Evolutionary conservation across 2,888 invertebrate genomes (phyloP), one percentile per base, ranked within the genome.

Genomic region (Mythimna albipuncta): DNA sequence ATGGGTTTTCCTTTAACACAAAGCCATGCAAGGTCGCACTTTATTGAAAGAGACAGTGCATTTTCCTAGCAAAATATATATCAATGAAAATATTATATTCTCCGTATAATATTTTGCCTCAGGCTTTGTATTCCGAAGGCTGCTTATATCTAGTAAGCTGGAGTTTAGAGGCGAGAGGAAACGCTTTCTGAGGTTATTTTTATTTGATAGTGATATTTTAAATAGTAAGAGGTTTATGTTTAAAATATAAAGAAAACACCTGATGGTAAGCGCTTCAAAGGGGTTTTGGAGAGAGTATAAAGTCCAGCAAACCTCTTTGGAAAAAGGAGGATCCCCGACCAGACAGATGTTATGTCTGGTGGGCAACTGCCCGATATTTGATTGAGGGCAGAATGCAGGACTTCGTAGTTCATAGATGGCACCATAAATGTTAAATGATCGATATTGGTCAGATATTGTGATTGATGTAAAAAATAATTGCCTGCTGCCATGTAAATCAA

Each of bases 81-180:
- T 52, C 61, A 71, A 63, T 64, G 65, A 69, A 62, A 64, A 75
- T 69, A 35, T 74, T 38, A 65, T 26, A 26, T 13, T n/a, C 1
- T n/a, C 44, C 2, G 19, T 65, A 35, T 50, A 69, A 70, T 52
- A 81, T 79, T 67, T 75, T 70, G 16, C 58, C 19, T 38, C 35
- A 1, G 64, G n/a, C n/a, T 50, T 58, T 52, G 79, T 67, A 74
- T 64, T 71, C 58, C n/a, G n/a, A 58, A 67, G 52, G 64, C 69
- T 47, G 41, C 55, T 79, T 73, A 61, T 54, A 75, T 59, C 38
- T 59, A n/a, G 52, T 61, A 74, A 59, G 67, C 55, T 47, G 57
- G 32, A 59, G 50, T 55, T 65, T 54, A 62, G 19, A 47, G 52
- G n/a, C 4, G 32, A 64, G 16, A 58, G 44, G 21, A 59, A 64